Conservation (phyloP, 2,888 invertebrate species). For the Eupsilia transversa region DNA sequence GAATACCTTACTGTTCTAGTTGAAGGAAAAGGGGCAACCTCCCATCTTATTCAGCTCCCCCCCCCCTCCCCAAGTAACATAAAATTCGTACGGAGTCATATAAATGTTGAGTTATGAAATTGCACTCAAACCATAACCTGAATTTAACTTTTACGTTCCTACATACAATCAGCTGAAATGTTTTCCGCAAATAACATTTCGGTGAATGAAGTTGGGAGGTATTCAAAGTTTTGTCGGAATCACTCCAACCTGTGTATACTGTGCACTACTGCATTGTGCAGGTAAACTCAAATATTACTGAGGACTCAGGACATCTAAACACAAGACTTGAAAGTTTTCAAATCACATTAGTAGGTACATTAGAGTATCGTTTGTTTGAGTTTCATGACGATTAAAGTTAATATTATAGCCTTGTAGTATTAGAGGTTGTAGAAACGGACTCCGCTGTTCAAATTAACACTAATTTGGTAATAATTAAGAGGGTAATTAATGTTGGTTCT, state of each 20-base stretch:
- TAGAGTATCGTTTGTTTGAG: background rate
- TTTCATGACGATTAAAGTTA: background rate
- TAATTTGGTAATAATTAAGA: conserved; percentile 45
- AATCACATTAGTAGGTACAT: background rate
- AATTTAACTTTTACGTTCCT: conserved; percentile 43
- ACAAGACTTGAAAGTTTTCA: conserved; percentile 21
- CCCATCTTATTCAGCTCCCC: background rate
- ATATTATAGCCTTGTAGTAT: background rate
- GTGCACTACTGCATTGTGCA: conserved; percentile 14
- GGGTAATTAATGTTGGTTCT: conserved; percentile 42
- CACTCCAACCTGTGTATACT: background rate
- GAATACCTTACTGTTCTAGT: conserved; percentile 19
- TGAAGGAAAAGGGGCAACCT: conserved; percentile 23
- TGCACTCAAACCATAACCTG: conserved; percentile 38
- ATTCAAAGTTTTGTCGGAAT: conserved; percentile 38
- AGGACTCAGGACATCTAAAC: background rate
- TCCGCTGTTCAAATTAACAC: conserved; percentile 23
- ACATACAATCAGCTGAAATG: conserved; percentile 49
- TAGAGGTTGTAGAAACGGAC: conserved; percentile 17
- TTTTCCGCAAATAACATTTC: conserved; percentile 36
- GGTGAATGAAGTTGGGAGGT: conserved; percentile 13
- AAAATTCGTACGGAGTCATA: conserved; percentile 39
- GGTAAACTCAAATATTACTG: conserved; percentile 16
- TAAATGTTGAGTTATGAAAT: conserved; percentile 48
- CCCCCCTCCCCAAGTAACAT: conserved; percentile 18